Evolutionary conservation across 2,797 vertebrate genomes (phyloP), one percentile per base, ranked within the genome.

Genomic region (Sparus aurata): DNA sequence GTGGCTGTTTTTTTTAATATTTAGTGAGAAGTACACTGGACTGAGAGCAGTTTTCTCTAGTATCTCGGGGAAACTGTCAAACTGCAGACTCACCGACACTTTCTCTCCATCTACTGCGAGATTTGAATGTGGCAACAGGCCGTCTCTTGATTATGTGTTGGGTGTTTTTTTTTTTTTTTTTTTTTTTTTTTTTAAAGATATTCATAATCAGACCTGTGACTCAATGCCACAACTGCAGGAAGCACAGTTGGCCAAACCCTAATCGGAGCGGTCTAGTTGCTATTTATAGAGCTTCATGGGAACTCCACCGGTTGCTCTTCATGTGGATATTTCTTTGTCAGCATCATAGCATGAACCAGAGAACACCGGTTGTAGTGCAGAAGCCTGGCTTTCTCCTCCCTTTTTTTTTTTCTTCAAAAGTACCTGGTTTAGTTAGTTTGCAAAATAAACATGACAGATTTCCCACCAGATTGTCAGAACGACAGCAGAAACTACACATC

Each of bases 241-340:
- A 64, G 30, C 57, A 69, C 61, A 73, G 25, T 50, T 65, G 47
- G 54, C 52, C 67, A 46, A 47, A 76, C 75, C 64, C 47, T 74
- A 38, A 67, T 84, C 77, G 63, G 67, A 30, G 66, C 53, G 55
- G n/a, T 81, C 12, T 55, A 70, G 62, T 57, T 72, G 59, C 79
- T 85, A 83, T 84, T 88, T 80, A 72, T 88, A 84, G 81, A 71
- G 53, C 25, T 22, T 17, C 58, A 63, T 57, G n/a, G 59, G 22
- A 75, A 60, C 53, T 54, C 8, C 34, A 25, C 27, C 80, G 58
- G 85, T 85, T 85, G 58, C 27, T 73, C 20, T 75, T 74, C n/a
- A 18, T 38, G 25, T 53, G 41, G 70, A 16, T 69, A 47, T 65
- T 77, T 77, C 34, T 34, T 58, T 76, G 41, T 76, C 34, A 1